Base-by-base conservation (phyloP, 2,888 invertebrate genomes). In the Diaperis boleti region DNA sequence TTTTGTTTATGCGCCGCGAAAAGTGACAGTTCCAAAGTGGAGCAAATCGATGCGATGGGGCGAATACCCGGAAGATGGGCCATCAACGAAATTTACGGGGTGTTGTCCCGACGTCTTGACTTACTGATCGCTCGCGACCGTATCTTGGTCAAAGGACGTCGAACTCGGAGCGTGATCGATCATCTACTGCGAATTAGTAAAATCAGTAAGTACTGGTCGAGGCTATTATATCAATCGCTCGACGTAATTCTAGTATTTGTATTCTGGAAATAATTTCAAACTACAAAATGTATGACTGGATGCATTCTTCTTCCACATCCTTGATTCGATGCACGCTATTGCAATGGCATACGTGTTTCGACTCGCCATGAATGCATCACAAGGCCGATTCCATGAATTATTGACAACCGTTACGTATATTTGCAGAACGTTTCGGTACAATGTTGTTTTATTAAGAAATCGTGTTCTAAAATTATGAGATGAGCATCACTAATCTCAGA, bases 271-370 rank as follows among this genome's bases (percentile, higher is more conserved):
- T 26, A 26, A 26, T 26, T 5, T n/a, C n/a, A 6, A 26, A 26
- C n/a, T 26, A 26, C 26, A 26, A 26, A 26, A 26, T 26, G 6
- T 26, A n/a, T 2, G n/a, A 3, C 3, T 26, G 26, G 26, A 26
- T 26, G 6, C 26, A 26, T 26, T 26, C 26, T 26, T 26, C 26
- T 26, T 26, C 26, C 26, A 26, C 10, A 42, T 42, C 6, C 18
- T 42, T 15, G 20, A 42, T 42, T 18, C 41, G 18, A 10, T 42
- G 41, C 54, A 54, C 54, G 54, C 54, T 26, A 54, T 26, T 54
- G 41, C 54, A 42, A 39, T 29, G 31, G 7, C 54, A 54, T 39
- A 54, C 54, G 54, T 54, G 54, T 41, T 42, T 54, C 15, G 29
- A 39, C 31, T 54, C n/a, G 18, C 14, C 6, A 41, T 42, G 31